phyloP scores from a whole-genome alignment of 1,140 invertebrate species.

The Potamilus streckersoni region DNA sequence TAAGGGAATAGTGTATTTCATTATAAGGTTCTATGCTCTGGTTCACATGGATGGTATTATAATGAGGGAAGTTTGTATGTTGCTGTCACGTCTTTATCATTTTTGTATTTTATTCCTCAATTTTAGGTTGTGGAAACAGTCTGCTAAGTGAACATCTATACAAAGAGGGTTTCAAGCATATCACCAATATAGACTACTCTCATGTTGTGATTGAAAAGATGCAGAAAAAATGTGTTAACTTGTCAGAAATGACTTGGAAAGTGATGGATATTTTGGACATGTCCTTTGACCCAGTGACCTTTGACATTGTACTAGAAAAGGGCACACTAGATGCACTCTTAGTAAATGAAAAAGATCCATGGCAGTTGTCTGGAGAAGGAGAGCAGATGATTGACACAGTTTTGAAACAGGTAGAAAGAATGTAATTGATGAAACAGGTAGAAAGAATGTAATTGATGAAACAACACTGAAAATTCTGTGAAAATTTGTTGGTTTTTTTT shows the following conservation, averaged over 20 bases:
- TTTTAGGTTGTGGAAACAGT: slow-evolving; percentile 72
- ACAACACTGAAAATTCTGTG: too few species aligned
- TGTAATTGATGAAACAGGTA: slow-evolving; percentile 30
- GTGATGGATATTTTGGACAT: slow-evolving; percentile 67
- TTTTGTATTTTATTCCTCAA: too few species aligned
- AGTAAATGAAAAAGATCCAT: slow-evolving; percentile 69
- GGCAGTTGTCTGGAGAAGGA: slow-evolving; percentile 65
- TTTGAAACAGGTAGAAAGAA: slow-evolving; percentile 50
- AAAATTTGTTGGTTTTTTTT: too few species aligned
- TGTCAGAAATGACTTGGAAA: slow-evolving; percentile 61
- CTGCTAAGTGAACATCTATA: slow-evolving; percentile 68
- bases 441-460: neutral
- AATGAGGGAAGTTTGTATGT: too few species aligned
- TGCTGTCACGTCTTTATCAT: too few species aligned
- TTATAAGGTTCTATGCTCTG: too few species aligned
- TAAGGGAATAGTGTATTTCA: too few species aligned
- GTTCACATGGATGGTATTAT: too few species aligned
- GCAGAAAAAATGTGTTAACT: slow-evolving; percentile 46
- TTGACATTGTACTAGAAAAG: slow-evolving; percentile 72
- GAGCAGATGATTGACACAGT: slow-evolving; percentile 57
- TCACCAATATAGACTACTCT: slow-evolving; percentile 71
- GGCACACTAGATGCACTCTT: slow-evolving; percentile 72
- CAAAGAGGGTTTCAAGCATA: slow-evolving; percentile 66
- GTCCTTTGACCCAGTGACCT: slow-evolving; percentile 58
- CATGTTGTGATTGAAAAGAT: slow-evolving; percentile 68